Evolutionary conservation across 2,797 vertebrate genomes (phyloP), one percentile per base, ranked within the genome.

Genomic region (Ispidina lecontei): DNA sequence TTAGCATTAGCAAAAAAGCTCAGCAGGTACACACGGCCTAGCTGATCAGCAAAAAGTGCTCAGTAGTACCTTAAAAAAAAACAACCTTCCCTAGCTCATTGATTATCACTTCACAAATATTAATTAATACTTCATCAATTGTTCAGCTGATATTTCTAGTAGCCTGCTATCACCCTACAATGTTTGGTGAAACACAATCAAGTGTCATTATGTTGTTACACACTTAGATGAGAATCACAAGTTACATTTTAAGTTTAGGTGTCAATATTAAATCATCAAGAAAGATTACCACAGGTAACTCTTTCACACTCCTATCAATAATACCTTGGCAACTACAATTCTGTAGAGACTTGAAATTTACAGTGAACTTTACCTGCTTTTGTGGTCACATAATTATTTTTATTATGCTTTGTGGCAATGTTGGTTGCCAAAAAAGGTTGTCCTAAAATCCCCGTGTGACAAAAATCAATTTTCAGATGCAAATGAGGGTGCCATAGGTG

Each of bases 401-500:
- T 97, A 96, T 97, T 93, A 94, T 37, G 75, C 88, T 95, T 95
- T 85, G 72, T 95, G 95, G 87, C 68, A 78, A 88, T 41, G 62
- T 85, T 71, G 85, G 87, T 94, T 97, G 96, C 89, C 90, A 96
- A 94, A 96, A 96, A 79, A 95, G 84, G 84, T 86, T 93, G 89
- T 96, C 95, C 94, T 97, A 96, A 97, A 97, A 96, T 93, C 96
- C 95, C 95, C 95, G 91, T 93, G 95, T 96, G 97, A 97, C 93
- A 96, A 96, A 98, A 97, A 97, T 97, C 96, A 97, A 97, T 98
- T 98, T 98, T 96, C 95, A 96, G 91, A 97, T 98, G 96, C 97
- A 98, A 97, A 97, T 98, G 71, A 96, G 83, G 92, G 91, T 94
- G 91, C 87, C 97, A 96, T 41, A 94, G 96, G 91, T 97, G 96